Percentiles rank a stretch among this genome's conserved stretches.
Evolutionary conservation across 2,797 vertebrate species (phyloP).

Genomic region (Buphagus erythrorhynchus): DNA sequence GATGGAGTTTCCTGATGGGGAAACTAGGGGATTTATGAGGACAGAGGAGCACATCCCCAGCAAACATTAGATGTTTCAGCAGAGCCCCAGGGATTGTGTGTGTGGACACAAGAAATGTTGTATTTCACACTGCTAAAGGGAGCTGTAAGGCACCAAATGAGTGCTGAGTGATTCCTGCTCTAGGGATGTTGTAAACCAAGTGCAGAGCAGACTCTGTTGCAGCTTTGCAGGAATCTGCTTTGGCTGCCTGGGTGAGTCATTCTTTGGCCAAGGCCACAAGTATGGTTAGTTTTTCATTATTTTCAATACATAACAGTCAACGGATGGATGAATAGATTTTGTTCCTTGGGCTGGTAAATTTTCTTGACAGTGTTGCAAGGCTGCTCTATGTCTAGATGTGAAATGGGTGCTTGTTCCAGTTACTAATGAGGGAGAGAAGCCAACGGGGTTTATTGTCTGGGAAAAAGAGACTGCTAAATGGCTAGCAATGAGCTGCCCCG

Average conservation of each 20-base stretch:
- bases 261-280: neutral
- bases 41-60: neutral
- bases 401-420: constrained; percentile 52
- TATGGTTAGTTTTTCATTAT: constrained; percentile 28
- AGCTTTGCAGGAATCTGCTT: constrained; percentile 28
- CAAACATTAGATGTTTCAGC: accelerated
- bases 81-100: neutral
- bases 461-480: constrained; percentile 12
- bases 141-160: neutral
- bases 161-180: neutral
- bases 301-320: constrained; percentile 34
- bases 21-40: neutral
- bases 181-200: neutral
- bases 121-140: neutral
- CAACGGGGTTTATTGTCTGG: constrained; percentile 46
- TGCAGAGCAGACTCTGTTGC: neutral
- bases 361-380: constrained; percentile 40
- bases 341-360: constrained; percentile 31
- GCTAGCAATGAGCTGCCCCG: neutral
- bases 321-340: constrained; percentile 21
- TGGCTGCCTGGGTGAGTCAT: constrained; percentile 44
- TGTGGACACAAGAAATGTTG: neutral
- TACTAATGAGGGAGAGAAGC: constrained; percentile 51
- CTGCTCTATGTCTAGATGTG: constrained; percentile 26
- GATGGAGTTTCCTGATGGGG: neutral